Evolutionary conservation across 2,888 invertebrate species (phyloP).

Genomic region (Metallyticus violacea): DNA sequence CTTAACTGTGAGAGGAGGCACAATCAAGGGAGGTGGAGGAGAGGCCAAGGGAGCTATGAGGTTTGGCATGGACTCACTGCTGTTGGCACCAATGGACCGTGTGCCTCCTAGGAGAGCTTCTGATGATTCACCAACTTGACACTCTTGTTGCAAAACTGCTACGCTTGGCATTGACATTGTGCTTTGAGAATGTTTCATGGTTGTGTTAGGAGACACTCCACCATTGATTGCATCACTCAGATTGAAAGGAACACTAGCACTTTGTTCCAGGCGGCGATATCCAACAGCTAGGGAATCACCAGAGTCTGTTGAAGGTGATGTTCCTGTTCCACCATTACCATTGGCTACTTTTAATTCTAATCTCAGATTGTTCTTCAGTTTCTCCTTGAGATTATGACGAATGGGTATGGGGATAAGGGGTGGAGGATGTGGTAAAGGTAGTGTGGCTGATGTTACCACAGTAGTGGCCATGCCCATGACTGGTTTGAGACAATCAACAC

Average conservation of each 20-base stretch:
- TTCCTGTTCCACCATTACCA: slow-evolving; percentile 28
- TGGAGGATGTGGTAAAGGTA: slow-evolving; percentile 29
- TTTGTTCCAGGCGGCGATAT: slow-evolving; percentile 53
- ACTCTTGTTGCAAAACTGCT: slow-evolving; percentile 22
- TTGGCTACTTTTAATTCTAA: slow-evolving; percentile 39
- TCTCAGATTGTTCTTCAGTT: slow-evolving; percentile 40
- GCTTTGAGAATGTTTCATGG: slow-evolving; percentile 41
- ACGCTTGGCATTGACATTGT: slow-evolving; percentile 42
- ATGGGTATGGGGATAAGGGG: slow-evolving; percentile 28
- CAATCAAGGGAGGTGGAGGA: slow-evolving; percentile 48
- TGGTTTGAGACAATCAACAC: slow-evolving; percentile 26
- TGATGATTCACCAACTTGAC: slow-evolving; percentile 9
- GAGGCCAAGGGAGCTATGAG: slow-evolving; percentile 46
- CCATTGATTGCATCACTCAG: slow-evolving; percentile 42
- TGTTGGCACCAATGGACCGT: slow-evolving; percentile 55
- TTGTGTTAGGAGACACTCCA: slow-evolving; percentile 16
- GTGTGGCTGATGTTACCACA: slow-evolving; percentile 38
- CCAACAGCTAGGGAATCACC: slow-evolving; percentile 34
- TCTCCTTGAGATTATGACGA: slow-evolving; percentile 40
- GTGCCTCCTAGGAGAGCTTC: slow-evolving; percentile 47
- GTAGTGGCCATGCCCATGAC: slow-evolving; percentile 28
- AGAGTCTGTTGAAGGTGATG: slow-evolving; percentile 34
- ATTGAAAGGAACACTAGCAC: slow-evolving; percentile 64
- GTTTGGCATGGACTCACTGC: slow-evolving; percentile 71
- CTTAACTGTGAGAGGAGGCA: slow-evolving; percentile 40